Conservation (phyloP, 1,140 invertebrate species). For the Bombus confusus region DNA sequence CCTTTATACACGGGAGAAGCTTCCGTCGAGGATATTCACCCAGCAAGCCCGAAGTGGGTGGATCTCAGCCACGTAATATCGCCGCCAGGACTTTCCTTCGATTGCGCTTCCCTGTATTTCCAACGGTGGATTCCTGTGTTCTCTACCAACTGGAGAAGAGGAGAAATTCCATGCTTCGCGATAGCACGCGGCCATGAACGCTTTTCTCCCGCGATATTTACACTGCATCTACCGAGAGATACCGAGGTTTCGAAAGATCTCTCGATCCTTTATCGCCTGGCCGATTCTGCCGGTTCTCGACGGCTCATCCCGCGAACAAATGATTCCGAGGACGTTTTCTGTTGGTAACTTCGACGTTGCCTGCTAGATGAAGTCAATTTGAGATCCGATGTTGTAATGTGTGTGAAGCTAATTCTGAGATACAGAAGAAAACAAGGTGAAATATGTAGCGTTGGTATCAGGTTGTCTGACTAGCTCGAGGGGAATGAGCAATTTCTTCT, state of each 20-base stretch:
- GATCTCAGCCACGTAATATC: conserved; percentile 26
- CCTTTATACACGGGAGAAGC: conserved; percentile 11
- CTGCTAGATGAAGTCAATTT: not conserved
- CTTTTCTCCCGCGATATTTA: conserved; percentile 53
- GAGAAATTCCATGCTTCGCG: conserved; percentile 27
- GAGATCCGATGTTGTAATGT: not conserved
- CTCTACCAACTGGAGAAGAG: not conserved
- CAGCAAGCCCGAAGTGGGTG: not conserved
- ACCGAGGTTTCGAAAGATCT: not conserved
- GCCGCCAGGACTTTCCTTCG: conserved; percentile 25
- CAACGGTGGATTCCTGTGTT: not conserved
- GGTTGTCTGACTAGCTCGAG: not conserved
- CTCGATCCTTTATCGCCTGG: conserved; percentile 1
- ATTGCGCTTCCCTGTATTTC: conserved; percentile 16
- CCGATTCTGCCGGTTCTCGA: not conserved
- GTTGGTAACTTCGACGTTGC: not conserved
- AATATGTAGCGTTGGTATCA: not conserved
- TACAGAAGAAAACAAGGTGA: not conserved
- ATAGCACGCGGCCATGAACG: conserved; percentile 47
- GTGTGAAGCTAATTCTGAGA: not conserved
- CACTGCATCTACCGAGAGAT: conserved; percentile 2
- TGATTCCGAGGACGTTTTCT: not conserved
- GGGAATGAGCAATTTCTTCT: too few relatives aligned
- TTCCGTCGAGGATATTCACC: not conserved
- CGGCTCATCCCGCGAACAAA: not conserved